phyloP scores from a whole-genome alignment of 2,797 vertebrate species.

The Rhinatrema bivittatum region DNA sequence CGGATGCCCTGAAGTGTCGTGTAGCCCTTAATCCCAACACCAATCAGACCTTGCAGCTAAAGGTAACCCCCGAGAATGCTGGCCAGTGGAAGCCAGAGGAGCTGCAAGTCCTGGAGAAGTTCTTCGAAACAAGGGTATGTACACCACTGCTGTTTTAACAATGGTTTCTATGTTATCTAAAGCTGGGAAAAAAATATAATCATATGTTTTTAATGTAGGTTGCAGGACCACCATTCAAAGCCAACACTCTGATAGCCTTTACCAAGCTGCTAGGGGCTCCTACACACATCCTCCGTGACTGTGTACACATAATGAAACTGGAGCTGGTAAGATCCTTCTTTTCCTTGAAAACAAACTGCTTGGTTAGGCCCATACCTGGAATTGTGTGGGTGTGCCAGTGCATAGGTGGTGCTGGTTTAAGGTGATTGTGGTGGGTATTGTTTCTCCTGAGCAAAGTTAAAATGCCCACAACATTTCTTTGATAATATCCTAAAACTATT shows the following conservation, averaged over 20 bases:
- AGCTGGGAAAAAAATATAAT: slow-evolving; percentile 15
- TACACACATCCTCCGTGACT: slow-evolving; percentile 93
- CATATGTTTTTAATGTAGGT: slow-evolving; percentile 61
- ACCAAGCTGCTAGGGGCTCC: slow-evolving; percentile 93
- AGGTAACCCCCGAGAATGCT: slow-evolving; percentile 94
- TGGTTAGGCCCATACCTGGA: too few species aligned
- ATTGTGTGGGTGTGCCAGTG: too few species aligned
- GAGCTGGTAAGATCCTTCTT: slow-evolving; percentile 73
- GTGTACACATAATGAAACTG: slow-evolving; percentile 97
- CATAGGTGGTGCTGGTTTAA: too few species aligned
- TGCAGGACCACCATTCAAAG: slow-evolving; percentile 96
- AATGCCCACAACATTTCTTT: slow-evolving; percentile 1
- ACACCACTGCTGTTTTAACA: neutral
- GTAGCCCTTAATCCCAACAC: slow-evolving; percentile 97
- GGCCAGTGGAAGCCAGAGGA: slow-evolving; percentile 96
- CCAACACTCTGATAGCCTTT: slow-evolving; percentile 97
- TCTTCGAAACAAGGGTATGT: slow-evolving; percentile 94
- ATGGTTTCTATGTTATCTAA: neutral
- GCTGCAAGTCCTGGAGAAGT: slow-evolving; percentile 93
- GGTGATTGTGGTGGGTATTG: too few species aligned
- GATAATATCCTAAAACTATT: too few species aligned
- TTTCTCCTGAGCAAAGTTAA: neutral
- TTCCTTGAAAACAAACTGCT: too few species aligned
- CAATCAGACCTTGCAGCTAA: slow-evolving; percentile 95
- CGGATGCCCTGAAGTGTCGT: slow-evolving; percentile 91